phyloP scores from a whole-genome alignment of 2,888 invertebrate species.

The Conops quadrifasciatus region DNA sequence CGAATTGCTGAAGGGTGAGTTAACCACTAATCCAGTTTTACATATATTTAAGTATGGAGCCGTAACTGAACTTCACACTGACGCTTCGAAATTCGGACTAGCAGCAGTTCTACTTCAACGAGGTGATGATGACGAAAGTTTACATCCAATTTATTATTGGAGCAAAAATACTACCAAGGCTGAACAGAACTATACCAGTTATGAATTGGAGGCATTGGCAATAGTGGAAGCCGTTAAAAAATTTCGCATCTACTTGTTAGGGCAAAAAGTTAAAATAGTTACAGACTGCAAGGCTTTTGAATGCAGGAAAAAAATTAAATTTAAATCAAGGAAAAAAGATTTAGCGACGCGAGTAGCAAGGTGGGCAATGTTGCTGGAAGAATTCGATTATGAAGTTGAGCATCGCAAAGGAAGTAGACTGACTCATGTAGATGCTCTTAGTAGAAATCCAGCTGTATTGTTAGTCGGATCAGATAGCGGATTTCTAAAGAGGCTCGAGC shows the following conservation, averaged over 20 bases:
- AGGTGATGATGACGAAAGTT: conserved; percentile 3
- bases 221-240: conserved; percentile 8
- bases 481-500: conserved; percentile 9
- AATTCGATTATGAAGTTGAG: conserved; percentile 36
- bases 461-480: conserved; percentile 31
- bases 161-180: conserved; percentile 33
- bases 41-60: conserved; percentile 23
- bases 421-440: conserved; percentile 42
- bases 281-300: conserved; percentile 41
- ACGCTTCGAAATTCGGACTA: conserved; percentile 26
- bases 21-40: conserved; percentile 29
- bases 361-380: conserved; percentile 37
- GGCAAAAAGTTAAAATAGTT: conserved; percentile 25
- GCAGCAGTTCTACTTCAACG: conserved; percentile 18
- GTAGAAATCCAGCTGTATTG: conserved; percentile 30
- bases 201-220: conserved; percentile 16
- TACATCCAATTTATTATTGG: conserved; percentile 36
- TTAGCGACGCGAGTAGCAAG: conserved; percentile 22
- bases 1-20: conserved; percentile 16
- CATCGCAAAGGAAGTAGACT: conserved; percentile 38
- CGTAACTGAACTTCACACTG: conserved; percentile 30
- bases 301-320: too few species aligned
- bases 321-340: conserved; percentile 19
- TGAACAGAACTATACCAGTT: conserved; percentile 32
- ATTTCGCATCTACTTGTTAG: conserved; percentile 51